Evolutionary conservation across 2,888 invertebrate species (phyloP).

Genomic region (Hypsopygia costalis): DNA sequence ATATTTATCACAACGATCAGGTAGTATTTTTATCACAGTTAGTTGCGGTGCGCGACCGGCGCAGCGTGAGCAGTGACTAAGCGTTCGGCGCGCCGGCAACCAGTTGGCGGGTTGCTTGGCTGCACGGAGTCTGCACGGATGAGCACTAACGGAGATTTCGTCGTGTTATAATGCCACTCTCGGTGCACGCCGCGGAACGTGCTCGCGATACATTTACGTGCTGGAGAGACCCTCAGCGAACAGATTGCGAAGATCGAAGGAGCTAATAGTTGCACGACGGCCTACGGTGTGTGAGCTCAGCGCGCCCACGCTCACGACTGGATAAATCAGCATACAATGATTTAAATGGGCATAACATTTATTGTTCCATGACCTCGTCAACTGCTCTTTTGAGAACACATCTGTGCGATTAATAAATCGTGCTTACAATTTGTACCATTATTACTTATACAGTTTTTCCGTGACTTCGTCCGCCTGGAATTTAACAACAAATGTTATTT

Average conservation of each 20-base stretch:
- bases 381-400: slow-evolving; percentile 1
- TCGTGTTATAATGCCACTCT: slow-evolving; percentile 16
- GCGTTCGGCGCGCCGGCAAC: slow-evolving; percentile 40
- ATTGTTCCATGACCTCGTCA: slow-evolving; percentile 16
- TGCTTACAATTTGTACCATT: too few species aligned
- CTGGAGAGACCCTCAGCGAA: slow-evolving; percentile 2
- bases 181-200: slow-evolving; percentile 40
- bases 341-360: slow-evolving; percentile 23
- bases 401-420: neutral
- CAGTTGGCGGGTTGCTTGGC: slow-evolving; percentile 23
- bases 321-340: slow-evolving; percentile 18
- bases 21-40: slow-evolving; percentile 40
- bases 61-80: slow-evolving; percentile 57
- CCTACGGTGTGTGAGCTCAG: slow-evolving; percentile 18
- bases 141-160: slow-evolving; percentile 15
- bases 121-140: slow-evolving; percentile 23
- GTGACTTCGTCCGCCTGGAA: too few species aligned
- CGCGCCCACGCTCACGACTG: slow-evolving; percentile 25
- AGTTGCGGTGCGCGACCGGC: slow-evolving; percentile 40
- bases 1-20: slow-evolving; percentile 41
- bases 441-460: too few species aligned
- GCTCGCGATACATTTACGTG: slow-evolving; percentile 20
- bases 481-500: too few species aligned
- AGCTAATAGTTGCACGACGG: neutral
- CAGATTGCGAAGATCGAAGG: neutral